A percentile compares a stretch with the other conserved stretches of the same genome.
Evolutionary conservation across 2,888 invertebrate species (phyloP).

Genomic region (Unio delphinus): DNA sequence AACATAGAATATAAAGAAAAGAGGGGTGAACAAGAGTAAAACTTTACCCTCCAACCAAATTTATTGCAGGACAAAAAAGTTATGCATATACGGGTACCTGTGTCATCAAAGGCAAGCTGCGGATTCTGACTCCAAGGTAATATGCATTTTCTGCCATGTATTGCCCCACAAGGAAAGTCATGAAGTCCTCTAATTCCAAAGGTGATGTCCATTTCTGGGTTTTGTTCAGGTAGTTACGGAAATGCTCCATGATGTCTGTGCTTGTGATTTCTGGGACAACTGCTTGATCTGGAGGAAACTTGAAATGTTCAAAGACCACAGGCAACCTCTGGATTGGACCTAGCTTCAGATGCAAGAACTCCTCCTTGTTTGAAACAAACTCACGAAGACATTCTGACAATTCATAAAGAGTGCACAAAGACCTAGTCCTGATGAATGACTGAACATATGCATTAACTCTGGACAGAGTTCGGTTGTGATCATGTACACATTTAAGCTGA

Average conservation of each 20-base stretch:
- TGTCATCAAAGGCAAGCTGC: conserved; percentile 56
- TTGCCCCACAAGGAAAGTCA: conserved; percentile 49
- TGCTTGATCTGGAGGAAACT: conserved; percentile 48
- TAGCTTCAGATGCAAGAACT: conserved; percentile 51
- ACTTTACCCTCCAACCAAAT: no score
- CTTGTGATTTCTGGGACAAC: conserved; percentile 54
- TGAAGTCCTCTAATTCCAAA: conserved; percentile 48
- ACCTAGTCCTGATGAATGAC: conserved; percentile 49
- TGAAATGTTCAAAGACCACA: conserved; percentile 54
- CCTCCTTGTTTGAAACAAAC: conserved; percentile 34
- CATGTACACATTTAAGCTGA: conserved; percentile 37
- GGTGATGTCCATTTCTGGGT: conserved; percentile 50
- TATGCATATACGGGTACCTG: conserved; percentile 38
- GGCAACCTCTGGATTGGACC: conserved; percentile 61
- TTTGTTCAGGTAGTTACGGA: conserved; percentile 44
- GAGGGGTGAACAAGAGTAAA: no score
- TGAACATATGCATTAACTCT: conserved; percentile 54
- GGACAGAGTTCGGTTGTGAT: conserved; percentile 41
- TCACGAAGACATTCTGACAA: conserved; percentile 46
- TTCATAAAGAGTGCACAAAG: conserved; percentile 58
- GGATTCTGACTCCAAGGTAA: conserved; percentile 56
- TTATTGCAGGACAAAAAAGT: neutral
- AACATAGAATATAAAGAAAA: no score
- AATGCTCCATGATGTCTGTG: conserved; percentile 45
- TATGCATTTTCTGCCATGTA: conserved; percentile 42